phyloP scores from a whole-genome alignment of 2,797 vertebrate genomes.

The Micromesistius poutassou region DNA sequence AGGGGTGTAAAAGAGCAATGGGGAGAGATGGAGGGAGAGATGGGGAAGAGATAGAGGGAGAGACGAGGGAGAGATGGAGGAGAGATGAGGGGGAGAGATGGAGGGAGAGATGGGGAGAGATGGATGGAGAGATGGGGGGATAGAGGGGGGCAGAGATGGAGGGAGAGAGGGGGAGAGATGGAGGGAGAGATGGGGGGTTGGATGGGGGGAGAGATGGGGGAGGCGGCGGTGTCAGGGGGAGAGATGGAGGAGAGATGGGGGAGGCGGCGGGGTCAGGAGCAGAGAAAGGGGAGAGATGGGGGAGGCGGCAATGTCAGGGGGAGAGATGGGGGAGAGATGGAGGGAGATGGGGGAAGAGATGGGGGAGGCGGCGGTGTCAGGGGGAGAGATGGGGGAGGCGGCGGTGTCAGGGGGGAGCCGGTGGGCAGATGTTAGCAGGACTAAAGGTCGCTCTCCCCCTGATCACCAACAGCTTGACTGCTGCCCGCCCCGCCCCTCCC shows the following conservation, averaged over 20 bases:
- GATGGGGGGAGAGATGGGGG: background rate
- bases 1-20: no score
- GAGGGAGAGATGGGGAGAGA: background rate
- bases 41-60: background rate
- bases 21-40: no score
- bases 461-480: slow-evolving; percentile 64
- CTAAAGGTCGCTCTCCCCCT: slow-evolving; percentile 52
- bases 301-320: no score
- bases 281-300: no score
- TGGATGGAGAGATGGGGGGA: no score
- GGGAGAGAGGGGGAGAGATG: background rate
- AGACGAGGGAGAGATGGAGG: no score
- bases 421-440: slow-evolving; percentile 53
- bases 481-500: slow-evolving; percentile 28
- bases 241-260: no score
- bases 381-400: background rate
- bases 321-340: no score
- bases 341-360: background rate
- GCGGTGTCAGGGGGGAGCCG: slow-evolving; percentile 22
- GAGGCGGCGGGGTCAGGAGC: no score
- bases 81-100: background rate
- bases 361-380: no score
- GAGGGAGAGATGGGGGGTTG: background rate
- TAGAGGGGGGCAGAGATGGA: no score
- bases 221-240: no score